Evolutionary conservation across 1,140 invertebrate genomes (phyloP).

Genomic region (Tetragonula clypearis): DNA sequence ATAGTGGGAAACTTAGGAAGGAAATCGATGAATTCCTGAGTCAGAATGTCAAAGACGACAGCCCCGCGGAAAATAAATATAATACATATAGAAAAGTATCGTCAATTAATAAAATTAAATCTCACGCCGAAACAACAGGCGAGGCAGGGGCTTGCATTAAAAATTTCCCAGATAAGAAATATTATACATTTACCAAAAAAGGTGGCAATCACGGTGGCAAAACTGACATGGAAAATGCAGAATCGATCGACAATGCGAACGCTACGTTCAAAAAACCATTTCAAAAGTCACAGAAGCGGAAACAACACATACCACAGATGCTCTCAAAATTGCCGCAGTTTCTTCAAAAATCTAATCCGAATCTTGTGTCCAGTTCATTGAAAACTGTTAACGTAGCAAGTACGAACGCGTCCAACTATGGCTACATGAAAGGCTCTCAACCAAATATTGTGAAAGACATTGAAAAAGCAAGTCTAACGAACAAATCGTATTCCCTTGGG

Average conservation of each 20-base stretch:
- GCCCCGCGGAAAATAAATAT: constrained; percentile 56
- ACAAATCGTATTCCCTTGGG: constrained; percentile 59
- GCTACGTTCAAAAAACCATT: constrained; percentile 60
- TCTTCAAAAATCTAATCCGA: constrained; percentile 80
- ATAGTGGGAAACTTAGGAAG: constrained; percentile 33
- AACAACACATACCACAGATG: constrained; percentile 61
- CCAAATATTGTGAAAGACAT: constrained; percentile 68
- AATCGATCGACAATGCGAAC: constrained; percentile 27
- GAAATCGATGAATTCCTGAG: constrained; percentile 17
- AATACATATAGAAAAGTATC: constrained; percentile 69
- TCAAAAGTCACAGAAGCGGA: constrained; percentile 42
- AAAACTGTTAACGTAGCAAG: constrained; percentile 50
- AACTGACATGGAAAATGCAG: constrained; percentile 50
- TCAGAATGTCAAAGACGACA: constrained; percentile 30
- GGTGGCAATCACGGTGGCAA: constrained; percentile 32
- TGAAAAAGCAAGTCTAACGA: constrained; percentile 51
- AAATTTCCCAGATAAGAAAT: constrained; percentile 50
- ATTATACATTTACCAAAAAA: constrained; percentile 70
- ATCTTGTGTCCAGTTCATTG: constrained; percentile 71
- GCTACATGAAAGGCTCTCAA: constrained; percentile 72
- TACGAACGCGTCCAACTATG: constrained; percentile 47
- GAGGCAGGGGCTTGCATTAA: neutral
- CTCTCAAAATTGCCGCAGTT: constrained; percentile 75
- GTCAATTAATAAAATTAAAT: constrained; percentile 10
- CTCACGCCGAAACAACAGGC: neutral